phyloP scores from a whole-genome alignment of 2,888 invertebrate species.

The Drosophila nigritarsus region DNA sequence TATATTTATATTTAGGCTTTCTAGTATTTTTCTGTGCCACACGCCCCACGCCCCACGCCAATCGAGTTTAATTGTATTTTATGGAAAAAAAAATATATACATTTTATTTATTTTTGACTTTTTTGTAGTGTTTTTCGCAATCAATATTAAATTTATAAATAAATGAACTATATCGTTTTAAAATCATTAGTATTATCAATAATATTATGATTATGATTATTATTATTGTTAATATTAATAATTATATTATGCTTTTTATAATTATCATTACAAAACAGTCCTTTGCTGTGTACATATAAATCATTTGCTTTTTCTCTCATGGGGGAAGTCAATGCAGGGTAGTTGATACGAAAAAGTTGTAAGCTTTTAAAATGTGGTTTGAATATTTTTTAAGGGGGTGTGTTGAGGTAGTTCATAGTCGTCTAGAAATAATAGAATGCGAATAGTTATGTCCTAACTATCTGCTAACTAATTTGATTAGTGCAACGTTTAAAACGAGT shows the following conservation, averaged over 20 bases:
- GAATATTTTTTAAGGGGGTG: no score
- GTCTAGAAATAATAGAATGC: background rate
- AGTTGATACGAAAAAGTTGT: background rate
- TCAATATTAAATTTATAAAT: background rate
- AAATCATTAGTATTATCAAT: background rate
- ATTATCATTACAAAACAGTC: background rate
- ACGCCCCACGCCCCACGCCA: no score
- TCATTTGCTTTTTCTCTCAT: background rate
- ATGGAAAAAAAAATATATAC: no score
- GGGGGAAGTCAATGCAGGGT: background rate
- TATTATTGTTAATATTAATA: background rate
- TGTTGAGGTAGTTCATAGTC: background rate
- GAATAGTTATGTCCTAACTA: background rate
- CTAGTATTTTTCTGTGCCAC: background rate
- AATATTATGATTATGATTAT: background rate
- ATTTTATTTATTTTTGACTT: no score
- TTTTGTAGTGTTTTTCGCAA: background rate
- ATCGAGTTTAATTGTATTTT: no score
- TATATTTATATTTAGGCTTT: background rate
- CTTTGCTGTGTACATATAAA: background rate
- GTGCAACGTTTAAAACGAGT: background rate
- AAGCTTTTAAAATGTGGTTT: background rate
- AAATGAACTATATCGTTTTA: background rate
- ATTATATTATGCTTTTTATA: background rate
- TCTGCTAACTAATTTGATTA: background rate